Evolutionary conservation across 2,888 invertebrate genomes (phyloP).

Genomic region (Coremacera marginata): DNA sequence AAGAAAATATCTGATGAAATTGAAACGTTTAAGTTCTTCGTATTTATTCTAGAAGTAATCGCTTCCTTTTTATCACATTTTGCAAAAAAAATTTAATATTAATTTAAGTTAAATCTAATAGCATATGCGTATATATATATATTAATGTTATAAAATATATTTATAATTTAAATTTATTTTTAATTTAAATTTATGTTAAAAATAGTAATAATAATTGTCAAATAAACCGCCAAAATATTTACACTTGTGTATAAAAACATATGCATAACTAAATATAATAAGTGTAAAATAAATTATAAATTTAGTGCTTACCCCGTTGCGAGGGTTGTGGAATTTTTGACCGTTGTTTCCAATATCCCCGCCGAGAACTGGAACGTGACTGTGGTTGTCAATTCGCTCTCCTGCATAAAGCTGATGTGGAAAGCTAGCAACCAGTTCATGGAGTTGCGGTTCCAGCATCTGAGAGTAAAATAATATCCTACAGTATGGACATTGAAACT

Average conservation of each 20-base stretch:
- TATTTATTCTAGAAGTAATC: too few species aligned
- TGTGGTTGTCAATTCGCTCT: constrained; percentile 92
- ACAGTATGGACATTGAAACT: constrained; percentile 58
- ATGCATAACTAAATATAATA: neutral
- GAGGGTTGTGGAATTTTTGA: constrained; percentile 90
- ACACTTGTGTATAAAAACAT: neutral
- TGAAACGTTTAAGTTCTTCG: too few species aligned
- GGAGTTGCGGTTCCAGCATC: constrained; percentile 60
- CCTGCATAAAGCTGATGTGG: constrained; percentile 85
- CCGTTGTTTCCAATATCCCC: constrained; percentile 88
- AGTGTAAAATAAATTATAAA: constrained; percentile 18
- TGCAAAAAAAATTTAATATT: too few species aligned
- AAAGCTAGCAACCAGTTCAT: constrained; percentile 72
- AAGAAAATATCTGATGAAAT: too few species aligned
- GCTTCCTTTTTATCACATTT: too few species aligned
- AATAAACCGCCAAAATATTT: neutral
- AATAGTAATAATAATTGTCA: too few species aligned
- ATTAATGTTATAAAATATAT: too few species aligned
- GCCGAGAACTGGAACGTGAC: constrained; percentile 80
- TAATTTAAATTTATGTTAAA: too few species aligned
- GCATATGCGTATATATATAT: too few species aligned
- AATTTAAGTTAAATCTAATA: too few species aligned
- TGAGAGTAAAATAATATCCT: constrained; percentile 58
- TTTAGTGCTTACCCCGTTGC: constrained; percentile 73
- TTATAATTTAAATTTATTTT: too few species aligned